Evolutionary conservation across 2,888 invertebrate species (phyloP).

Genomic region (Dryobotodes eremita): DNA sequence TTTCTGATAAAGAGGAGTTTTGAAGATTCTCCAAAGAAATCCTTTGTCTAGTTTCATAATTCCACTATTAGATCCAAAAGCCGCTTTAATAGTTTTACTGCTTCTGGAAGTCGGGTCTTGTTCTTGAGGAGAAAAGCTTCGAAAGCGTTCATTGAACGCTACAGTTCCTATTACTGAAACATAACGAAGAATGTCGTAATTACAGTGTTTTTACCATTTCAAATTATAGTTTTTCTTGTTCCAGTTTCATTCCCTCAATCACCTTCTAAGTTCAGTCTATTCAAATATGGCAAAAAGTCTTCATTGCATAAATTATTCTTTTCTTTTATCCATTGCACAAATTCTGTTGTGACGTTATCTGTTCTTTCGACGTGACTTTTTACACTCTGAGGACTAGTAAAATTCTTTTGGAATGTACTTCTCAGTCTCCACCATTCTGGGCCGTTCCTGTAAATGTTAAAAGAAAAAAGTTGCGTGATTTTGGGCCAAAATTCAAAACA

Average conservation of each 20-base stretch:
- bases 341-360: slow-evolving; percentile 92
- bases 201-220: background rate
- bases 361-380: slow-evolving; percentile 92
- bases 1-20: slow-evolving; percentile 93
- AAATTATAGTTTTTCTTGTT: background rate
- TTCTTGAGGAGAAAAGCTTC: slow-evolving; percentile 92
- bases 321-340: slow-evolving; percentile 88
- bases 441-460: slow-evolving; percentile 92
- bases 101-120: slow-evolving; percentile 91
- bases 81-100: slow-evolving; percentile 93
- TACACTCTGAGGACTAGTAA: slow-evolving; percentile 94
- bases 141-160: slow-evolving; percentile 93
- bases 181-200: background rate
- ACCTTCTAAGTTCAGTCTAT: slow-evolving; percentile 95
- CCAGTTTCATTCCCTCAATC: slow-evolving; percentile 72
- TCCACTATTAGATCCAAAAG: slow-evolving; percentile 93
- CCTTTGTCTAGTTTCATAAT: slow-evolving; percentile 93
- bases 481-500: background rate
- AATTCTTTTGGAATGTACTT: slow-evolving; percentile 94
- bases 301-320: slow-evolving; percentile 74
- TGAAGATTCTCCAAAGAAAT: slow-evolving; percentile 93
- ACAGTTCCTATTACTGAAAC: slow-evolving; percentile 93
- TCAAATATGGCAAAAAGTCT: slow-evolving; percentile 93
- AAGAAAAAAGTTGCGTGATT: too few relatives aligned
- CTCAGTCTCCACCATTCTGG: slow-evolving; percentile 95